Base-by-base conservation (phyloP, 1,140 invertebrate genomes). In the Lanistes nyassanus region DNA sequence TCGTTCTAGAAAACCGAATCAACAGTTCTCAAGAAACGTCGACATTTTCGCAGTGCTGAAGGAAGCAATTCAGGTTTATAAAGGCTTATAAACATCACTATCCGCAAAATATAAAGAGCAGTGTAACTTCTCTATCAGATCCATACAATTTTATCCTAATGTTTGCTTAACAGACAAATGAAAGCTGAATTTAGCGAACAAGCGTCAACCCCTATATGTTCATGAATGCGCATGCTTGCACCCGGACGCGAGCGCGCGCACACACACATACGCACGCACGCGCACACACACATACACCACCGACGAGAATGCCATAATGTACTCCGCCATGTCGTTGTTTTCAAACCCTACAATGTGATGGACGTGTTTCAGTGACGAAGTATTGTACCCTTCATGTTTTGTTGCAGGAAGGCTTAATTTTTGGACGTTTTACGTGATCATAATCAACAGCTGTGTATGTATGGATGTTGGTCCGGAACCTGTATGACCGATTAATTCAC, bases 261-360 rank as follows among this genome's bases (percentile, higher is more conserved):
- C 56, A 60, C 56, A 60, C 56, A 60, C 56, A 60, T 29, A n/a
- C 7, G 31, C 56, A 60, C 56, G 7, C 56, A 60, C 56, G 23
- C 23, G 31, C 23, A 60, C 56, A 60, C 56, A 60, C 7, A 60
- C 56, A 60, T 6, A 60, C 56, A 60, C 56, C 5, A 6, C 31
- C 23, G 7, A 9, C 31, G 56, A 26, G 7, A 6, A 9, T 60
- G 23, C 31, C 56, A 6, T 6, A 26, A 23, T 60, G 7, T 60
- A 9, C 31, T 6, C 31, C 56, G 7, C 23, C 31, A 23, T 60
- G 23, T 7, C 56, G n/a, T 60, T 23, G 7, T 29, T 60, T 29
- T 60, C 56, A 26, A 23, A 9, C 7, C 31, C 56, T 60, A 23
- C 31, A 9, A 6, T 29, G 7, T 6, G 7, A 7, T 60, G 23